Conservation (phyloP, 2,888 invertebrate species). For the Xanthorhoe designata region DNA sequence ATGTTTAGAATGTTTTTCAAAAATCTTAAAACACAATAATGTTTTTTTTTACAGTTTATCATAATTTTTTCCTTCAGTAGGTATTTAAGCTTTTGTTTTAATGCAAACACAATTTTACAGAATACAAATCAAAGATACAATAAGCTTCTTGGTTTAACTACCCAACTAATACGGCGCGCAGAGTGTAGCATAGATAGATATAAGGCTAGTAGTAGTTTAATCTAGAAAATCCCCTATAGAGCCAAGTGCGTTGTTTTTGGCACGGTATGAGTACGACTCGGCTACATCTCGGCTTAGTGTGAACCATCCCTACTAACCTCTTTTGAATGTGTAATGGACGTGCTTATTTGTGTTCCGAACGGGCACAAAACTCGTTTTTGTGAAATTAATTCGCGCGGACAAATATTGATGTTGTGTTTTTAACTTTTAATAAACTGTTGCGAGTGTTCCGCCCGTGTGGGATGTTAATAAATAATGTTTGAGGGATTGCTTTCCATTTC, state of each 20-base stretch:
- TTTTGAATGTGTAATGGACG: conserved; percentile 58
- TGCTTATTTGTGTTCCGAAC: conserved; percentile 60
- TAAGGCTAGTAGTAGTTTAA: too few species aligned
- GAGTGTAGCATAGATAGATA: too few species aligned
- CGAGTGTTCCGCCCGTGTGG: conserved; percentile 25
- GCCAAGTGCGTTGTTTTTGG: background rate
- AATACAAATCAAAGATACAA: too few species aligned
- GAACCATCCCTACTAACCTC: background rate
- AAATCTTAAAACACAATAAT: too few species aligned
- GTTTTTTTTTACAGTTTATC: too few species aligned
- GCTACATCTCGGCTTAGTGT: background rate
- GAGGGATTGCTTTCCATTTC: conserved; percentile 30
- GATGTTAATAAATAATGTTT: conserved; percentile 34
- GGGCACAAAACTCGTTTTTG: conserved; percentile 49
- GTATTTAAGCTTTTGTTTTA: too few species aligned
- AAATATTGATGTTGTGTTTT: conserved; percentile 49
- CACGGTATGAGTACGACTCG: background rate
- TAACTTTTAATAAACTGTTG: conserved; percentile 45
- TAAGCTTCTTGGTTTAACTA: too few species aligned
- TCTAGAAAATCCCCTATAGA: background rate
- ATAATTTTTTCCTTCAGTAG: too few species aligned
- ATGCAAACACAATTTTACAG: too few species aligned
- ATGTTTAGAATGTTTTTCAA: too few species aligned
- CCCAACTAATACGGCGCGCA: too few species aligned
- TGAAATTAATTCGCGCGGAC: conserved; percentile 45